phyloP scores from a whole-genome alignment of 2,888 invertebrate species.

The Sepiola atlantica region DNA sequence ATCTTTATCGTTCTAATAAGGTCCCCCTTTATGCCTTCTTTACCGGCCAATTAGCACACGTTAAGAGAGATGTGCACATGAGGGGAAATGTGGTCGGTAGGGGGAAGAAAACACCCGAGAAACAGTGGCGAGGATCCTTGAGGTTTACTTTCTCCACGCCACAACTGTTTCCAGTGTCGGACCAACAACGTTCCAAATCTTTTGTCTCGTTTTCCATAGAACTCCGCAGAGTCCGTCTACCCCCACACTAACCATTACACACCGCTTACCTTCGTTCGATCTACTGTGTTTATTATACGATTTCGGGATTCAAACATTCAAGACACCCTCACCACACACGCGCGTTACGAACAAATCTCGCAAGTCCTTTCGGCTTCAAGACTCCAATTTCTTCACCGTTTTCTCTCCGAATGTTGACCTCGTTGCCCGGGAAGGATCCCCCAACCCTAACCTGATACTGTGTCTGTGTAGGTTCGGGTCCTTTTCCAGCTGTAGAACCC shows the following conservation, averaged over 20 bases:
- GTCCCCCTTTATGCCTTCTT: neutral
- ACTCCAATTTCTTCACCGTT: neutral
- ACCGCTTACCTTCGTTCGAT: neutral
- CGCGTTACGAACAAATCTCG: neutral
- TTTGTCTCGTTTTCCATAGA: neutral
- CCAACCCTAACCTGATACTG: neutral
- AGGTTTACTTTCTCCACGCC: neutral
- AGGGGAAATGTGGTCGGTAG: neutral
- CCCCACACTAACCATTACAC: neutral
- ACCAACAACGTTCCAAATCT: neutral
- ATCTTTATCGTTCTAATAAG: neutral
- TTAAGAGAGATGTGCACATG: neutral
- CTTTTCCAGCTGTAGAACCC: neutral
- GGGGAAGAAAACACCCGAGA: neutral
- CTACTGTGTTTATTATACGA: neutral
- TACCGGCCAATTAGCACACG: neutral
- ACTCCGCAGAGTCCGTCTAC: neutral
- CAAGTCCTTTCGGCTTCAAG: neutral
- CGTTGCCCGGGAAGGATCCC: neutral
- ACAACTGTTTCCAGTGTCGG: neutral
- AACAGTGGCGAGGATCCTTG: neutral
- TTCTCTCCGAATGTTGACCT: neutral
- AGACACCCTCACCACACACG: neutral
- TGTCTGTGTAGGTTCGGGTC: neutral
- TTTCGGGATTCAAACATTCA: neutral